These are phyloP conservation scores for Neocloeon triangulifer DNA, from an alignment of 1,140 invertebrate species.

Conservation along the genomic window DNA sequence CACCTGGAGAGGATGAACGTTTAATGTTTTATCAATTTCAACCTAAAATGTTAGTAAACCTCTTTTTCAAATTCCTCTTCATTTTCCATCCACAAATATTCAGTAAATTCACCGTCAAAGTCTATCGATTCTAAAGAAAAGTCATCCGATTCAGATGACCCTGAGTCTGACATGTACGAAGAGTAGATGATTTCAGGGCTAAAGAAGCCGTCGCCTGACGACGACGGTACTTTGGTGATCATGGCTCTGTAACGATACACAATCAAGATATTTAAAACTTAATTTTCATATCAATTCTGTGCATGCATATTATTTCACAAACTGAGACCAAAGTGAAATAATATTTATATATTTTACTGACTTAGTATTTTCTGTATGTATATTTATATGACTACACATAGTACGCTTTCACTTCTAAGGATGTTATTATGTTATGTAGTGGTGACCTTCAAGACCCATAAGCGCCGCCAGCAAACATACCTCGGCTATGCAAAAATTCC, in stretches of 20 bases:
- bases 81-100: conserved; percentile 82
- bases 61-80: conserved; percentile 74
- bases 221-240: background rate
- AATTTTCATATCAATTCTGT: conserved; percentile 25
- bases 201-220: conserved; percentile 24
- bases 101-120: conserved; percentile 50
- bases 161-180: conserved; percentile 15
- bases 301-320: too few relatives aligned
- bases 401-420: too few relatives aligned
- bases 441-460: too few relatives aligned
- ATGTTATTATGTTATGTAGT: too few relatives aligned
- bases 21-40: conserved; percentile 1
- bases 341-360: too few relatives aligned
- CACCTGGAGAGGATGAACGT: conserved; percentile 27
- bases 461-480: too few relatives aligned
- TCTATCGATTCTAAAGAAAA: conserved; percentile 27
- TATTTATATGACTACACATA: too few relatives aligned
- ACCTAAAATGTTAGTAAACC: conserved; percentile 19
- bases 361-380: too few relatives aligned
- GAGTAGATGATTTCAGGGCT: conserved; percentile 23
- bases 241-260: too few relatives aligned
- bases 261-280: conserved; percentile 26
- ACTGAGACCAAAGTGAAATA: too few relatives aligned
- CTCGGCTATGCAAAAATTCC: too few relatives aligned
- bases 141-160: conserved; percentile 16